Percentiles rank a stretch among this genome's conserved stretches.
These are phyloP conservation scores for Sesia bembeciformis DNA, from an alignment of 2,888 invertebrate genomes.

Conservation along the genomic window DNA sequence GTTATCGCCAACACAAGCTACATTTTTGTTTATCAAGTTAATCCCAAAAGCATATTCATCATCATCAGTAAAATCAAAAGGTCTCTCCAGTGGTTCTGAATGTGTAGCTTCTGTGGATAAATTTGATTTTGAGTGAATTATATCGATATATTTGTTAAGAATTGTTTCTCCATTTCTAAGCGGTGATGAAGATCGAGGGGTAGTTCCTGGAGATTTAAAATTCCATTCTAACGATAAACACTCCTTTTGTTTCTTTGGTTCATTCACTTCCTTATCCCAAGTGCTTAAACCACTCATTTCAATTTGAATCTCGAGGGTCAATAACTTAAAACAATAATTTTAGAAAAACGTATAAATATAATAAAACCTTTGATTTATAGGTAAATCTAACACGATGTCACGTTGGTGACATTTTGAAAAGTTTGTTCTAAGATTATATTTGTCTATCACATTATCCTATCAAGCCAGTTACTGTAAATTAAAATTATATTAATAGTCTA, in stretches of 20 bases:
- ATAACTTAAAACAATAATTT: too few relatives aligned
- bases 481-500: too few relatives aligned
- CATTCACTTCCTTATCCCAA: background rate
- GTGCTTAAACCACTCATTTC: background rate
- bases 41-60: constrained; percentile 63
- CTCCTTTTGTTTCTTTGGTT: constrained; percentile 28
- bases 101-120: constrained; percentile 31
- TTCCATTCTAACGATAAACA: constrained; percentile 32
- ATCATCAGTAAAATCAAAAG: constrained; percentile 60
- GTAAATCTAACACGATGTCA: too few relatives aligned
- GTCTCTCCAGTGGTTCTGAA: constrained; percentile 40
- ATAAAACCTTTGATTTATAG: too few relatives aligned
- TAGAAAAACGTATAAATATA: too few relatives aligned
- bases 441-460: too few relatives aligned
- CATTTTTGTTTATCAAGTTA: constrained; percentile 57
- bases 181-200: constrained; percentile 34
- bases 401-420: too few relatives aligned
- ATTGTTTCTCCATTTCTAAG: constrained; percentile 38
- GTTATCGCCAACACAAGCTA: constrained; percentile 61
- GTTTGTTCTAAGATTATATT: too few relatives aligned
- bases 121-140: constrained; percentile 48
- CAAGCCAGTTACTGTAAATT: too few relatives aligned
- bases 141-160: constrained; percentile 45
- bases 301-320: too few relatives aligned
- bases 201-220: constrained; percentile 22